Percentiles rank a stretch among this genome's conserved stretches.
Conservation (phyloP, 2,113 vertebrate genomes). For the Arothron firmamentum region DNA sequence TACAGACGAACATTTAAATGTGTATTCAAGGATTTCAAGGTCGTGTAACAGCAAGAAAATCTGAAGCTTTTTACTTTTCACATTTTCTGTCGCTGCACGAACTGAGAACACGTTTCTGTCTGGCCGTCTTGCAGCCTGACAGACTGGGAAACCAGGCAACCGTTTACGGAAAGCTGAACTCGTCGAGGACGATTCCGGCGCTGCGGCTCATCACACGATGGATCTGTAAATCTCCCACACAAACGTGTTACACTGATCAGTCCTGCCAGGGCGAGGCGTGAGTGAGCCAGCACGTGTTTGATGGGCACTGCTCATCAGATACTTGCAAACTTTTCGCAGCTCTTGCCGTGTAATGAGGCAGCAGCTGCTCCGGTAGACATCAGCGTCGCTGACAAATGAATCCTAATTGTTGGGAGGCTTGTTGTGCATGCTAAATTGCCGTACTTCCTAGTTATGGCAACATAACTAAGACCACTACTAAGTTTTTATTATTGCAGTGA, state of each 20-base stretch:
- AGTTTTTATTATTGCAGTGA: no score
- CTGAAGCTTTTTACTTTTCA: neutral
- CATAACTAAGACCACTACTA: no score
- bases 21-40: conserved; percentile 20
- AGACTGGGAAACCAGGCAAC: conserved; percentile 39
- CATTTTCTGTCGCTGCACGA: conserved; percentile 29
- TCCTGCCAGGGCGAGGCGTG: neutral
- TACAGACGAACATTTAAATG: neutral
- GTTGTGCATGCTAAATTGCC: no score
- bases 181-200: conserved; percentile 20
- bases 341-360: no score
- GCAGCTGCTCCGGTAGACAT: no score
- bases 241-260: neutral
- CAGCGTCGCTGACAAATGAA: no score
- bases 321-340: no score
- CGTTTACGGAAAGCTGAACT: conserved; percentile 36
- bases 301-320: neutral
- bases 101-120: conserved; percentile 27
- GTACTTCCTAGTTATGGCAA: no score
- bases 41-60: conserved; percentile 29
- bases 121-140: conserved; percentile 50
- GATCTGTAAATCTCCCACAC: conserved; percentile 10
- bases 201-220: conserved; percentile 8
- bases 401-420: no score
- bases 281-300: conserved; percentile 28